Evolutionary conservation across 2,797 vertebrate species (phyloP).

Genomic region (Eidolon dupreanum): DNA sequence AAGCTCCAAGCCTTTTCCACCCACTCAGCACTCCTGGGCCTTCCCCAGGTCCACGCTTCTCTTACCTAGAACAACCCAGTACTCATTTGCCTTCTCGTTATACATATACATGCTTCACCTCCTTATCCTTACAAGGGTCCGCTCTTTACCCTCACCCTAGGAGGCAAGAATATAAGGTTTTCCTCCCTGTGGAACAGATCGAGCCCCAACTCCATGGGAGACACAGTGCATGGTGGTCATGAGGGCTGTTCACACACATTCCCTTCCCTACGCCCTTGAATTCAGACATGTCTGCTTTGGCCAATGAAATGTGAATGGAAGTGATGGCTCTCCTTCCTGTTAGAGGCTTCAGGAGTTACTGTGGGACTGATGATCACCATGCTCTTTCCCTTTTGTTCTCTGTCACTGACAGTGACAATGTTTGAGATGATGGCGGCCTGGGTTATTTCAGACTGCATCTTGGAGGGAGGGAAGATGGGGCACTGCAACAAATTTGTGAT

Average conservation of each 20-base stretch:
- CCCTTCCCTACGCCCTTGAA: neutral
- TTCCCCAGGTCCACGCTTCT: neutral
- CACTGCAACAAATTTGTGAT: neutral
- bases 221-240: neutral
- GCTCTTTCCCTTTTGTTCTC: neutral
- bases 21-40: neutral
- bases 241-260: neutral
- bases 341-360: neutral
- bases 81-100: neutral
- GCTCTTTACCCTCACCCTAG: neutral
- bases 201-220: neutral
- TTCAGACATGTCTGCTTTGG: neutral
- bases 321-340: neutral
- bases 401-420: neutral
- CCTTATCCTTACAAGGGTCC: neutral
- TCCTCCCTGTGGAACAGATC: neutral
- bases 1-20: neutral
- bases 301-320: neutral
- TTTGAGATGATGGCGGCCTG: neutral
- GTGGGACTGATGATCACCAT: neutral
- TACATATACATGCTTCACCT: neutral
- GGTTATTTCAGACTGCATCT: neutral
- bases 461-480: neutral
- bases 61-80: neutral
- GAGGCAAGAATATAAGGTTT: neutral